Conservation (phyloP, 2,888 invertebrate genomes). For the Creontiades dilutus region DNA sequence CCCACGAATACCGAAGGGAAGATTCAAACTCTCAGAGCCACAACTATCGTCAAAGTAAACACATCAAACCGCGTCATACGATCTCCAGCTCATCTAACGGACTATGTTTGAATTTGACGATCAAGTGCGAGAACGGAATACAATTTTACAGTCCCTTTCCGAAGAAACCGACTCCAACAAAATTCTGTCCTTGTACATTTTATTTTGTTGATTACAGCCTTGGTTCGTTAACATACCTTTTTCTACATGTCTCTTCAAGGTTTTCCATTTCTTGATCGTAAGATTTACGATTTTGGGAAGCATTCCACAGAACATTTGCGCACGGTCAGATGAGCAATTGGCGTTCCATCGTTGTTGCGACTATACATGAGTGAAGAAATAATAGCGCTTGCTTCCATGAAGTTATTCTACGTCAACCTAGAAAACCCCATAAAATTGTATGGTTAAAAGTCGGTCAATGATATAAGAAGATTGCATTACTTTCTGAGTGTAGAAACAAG, state of each 20-base stretch:
- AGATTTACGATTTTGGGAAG: constrained; percentile 71
- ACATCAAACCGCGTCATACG: too few species aligned
- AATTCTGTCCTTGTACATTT: too few species aligned
- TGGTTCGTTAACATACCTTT: constrained; percentile 72
- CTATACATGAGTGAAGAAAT: constrained; percentile 16
- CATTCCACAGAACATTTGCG: constrained; percentile 70
- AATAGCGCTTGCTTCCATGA: constrained; percentile 14
- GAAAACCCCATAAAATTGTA: background rate
- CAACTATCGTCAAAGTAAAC: too few species aligned
- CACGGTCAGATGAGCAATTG: constrained; percentile 38
- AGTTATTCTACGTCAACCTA: constrained; percentile 4
- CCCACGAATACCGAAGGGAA: too few species aligned
- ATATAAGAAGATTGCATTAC: background rate
- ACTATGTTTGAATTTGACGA: too few species aligned
- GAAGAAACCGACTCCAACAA: too few species aligned
- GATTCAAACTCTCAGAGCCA: too few species aligned
- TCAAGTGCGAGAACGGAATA: too few species aligned
- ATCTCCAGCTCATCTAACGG: too few species aligned
- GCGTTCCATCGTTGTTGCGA: background rate
- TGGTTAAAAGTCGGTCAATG: background rate
- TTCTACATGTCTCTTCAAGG: constrained; percentile 74
- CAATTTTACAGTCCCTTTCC: too few species aligned
- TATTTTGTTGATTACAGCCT: too few species aligned
- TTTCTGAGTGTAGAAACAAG: background rate
- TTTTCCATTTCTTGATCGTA: constrained; percentile 74